Evolutionary conservation across 2,113 vertebrate genomes (phyloP).

Genomic region (Paratilapia polleni): DNA sequence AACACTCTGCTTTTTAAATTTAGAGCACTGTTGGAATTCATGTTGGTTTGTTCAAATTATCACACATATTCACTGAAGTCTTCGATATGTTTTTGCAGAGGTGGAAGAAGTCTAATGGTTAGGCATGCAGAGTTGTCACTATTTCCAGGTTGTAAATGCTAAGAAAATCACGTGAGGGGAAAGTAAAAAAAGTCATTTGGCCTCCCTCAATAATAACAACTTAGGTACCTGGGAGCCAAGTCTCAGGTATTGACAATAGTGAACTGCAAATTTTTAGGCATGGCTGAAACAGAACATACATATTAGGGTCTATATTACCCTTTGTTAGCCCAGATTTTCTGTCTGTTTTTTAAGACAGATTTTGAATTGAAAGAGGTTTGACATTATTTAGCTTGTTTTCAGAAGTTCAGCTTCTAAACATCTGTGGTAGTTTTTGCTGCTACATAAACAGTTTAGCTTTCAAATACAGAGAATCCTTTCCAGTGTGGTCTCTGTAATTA

Average conservation of each 20-base stretch:
- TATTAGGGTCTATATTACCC: background rate
- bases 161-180: background rate
- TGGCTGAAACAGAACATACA: background rate
- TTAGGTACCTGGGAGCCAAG: background rate
- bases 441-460: background rate
- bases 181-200: constrained; percentile 15
- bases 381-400: background rate
- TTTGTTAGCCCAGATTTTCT: background rate
- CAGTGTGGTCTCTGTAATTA: background rate
- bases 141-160: constrained; percentile 19
- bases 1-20: constrained; percentile 43
- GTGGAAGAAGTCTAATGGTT: constrained; percentile 13
- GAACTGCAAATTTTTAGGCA: background rate
- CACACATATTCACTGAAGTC: constrained; percentile 10
- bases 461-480: too few species aligned
- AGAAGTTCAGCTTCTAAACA: background rate
- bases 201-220: constrained; percentile 26
- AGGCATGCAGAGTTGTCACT: constrained; percentile 1
- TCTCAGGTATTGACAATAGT: background rate
- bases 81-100: constrained; percentile 19
- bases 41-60: constrained; percentile 26
- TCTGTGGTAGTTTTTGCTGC: background rate
- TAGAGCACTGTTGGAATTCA: constrained; percentile 14
- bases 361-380: background rate
- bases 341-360: background rate